phyloP scores from a whole-genome alignment of 2,797 vertebrate genomes.

The Poeciliopsis gracilis region DNA sequence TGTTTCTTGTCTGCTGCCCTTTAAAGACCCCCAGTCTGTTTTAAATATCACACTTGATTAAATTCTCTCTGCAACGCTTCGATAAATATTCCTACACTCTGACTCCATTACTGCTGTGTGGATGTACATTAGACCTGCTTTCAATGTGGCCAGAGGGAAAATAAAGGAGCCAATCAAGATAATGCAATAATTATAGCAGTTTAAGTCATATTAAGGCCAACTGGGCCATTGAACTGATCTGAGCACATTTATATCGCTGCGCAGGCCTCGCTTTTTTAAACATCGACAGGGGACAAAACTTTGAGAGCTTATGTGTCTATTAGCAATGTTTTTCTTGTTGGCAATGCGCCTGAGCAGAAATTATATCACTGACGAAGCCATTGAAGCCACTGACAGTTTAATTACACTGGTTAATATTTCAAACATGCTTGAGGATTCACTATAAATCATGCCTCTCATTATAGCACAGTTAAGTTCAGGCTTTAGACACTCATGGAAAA shows the following conservation, averaged over 20 bases:
- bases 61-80: slow-evolving; percentile 23
- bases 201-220: slow-evolving; percentile 45
- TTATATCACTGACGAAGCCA: slow-evolving; percentile 15
- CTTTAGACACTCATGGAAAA: slow-evolving; percentile 25
- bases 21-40: slow-evolving; percentile 66
- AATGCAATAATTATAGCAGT: slow-evolving; percentile 39
- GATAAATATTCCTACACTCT: slow-evolving; percentile 33
- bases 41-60: slow-evolving; percentile 57
- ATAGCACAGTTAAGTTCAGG: slow-evolving; percentile 26
- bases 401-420: slow-evolving; percentile 41
- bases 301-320: slow-evolving; percentile 13
- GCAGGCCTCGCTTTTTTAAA: slow-evolving; percentile 19
- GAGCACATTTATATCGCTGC: slow-evolving; percentile 20
- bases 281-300: slow-evolving; percentile 23
- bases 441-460: slow-evolving; percentile 43
- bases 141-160: slow-evolving; percentile 21
- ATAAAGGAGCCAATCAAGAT: slow-evolving; percentile 42
- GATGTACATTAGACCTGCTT: slow-evolving; percentile 32
- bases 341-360: slow-evolving; percentile 18
- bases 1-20: slow-evolving; percentile 63
- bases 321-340: slow-evolving; percentile 17
- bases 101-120: slow-evolving; percentile 23
- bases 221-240: slow-evolving; percentile 19
- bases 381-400: slow-evolving; percentile 33
- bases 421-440: slow-evolving; percentile 36